Base-by-base conservation (phyloP, 2,113 vertebrate species). In the Steatornis caripensis region DNA sequence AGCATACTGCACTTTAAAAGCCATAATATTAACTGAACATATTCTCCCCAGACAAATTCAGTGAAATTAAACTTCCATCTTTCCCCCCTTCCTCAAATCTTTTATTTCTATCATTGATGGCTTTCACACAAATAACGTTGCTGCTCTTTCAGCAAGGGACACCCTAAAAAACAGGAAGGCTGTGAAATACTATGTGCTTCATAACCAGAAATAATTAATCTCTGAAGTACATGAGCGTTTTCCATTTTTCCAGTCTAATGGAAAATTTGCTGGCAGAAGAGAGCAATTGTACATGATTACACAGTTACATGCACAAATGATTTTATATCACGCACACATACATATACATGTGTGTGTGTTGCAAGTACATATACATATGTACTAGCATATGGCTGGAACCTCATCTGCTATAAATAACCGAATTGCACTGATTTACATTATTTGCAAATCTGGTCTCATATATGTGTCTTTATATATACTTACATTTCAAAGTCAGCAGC, bases 151-250 rank as follows among this genome's bases (percentile, higher is more conserved):
- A 87, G 43, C 55, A 87, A 94, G 26, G n/a, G 69, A 85, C 11
- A 69, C 22, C 46, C 66, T 88, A 55, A 94, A 89, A 93, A 87
- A 34, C 69, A 87, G 41, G 32, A 65, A 5, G 16, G 7, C 34
- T 83, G 21, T 66, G 66, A 74, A 90, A 77, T 22, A 74, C 13
- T 29, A 2, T 49, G 37, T 85, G 62, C 46, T 62, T 93, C 62
- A 70, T 49, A 86, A 91, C 15, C 46, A 92, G 78, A 93, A 95
- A 80, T 80, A 91, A 92, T 79, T 95, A 64, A 86, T 89, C 53
- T 90, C 54, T 77, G 26, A 93, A 93, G 54, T 80, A 93, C 5
- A 20, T 51, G 16, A 86, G 10, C 12, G 4, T 29, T 88, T 93
- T 92, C 30, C 6, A 7, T 54, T 88, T 87, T 91, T 89, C 36